Evolutionary conservation across 2,113 vertebrate species (phyloP).

Genomic region (Uria aalge): DNA sequence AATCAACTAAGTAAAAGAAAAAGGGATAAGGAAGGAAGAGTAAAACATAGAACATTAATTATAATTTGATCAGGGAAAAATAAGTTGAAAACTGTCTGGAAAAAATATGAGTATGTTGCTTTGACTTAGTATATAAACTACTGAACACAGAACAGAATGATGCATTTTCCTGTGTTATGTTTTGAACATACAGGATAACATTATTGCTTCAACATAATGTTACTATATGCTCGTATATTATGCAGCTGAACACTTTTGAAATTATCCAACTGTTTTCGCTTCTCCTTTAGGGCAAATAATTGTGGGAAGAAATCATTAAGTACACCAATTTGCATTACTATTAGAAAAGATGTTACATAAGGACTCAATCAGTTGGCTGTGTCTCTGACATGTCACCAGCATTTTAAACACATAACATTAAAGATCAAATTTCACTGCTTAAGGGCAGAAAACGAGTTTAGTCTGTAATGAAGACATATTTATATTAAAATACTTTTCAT

Average conservation of each 20-base stretch:
- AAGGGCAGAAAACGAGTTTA: neutral
- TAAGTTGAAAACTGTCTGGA: conserved; percentile 44
- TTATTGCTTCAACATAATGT: neutral
- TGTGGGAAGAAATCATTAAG: neutral
- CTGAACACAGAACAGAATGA: neutral
- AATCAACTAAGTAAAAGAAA: conserved; percentile 73
- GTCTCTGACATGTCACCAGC: neutral
- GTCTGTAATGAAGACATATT: neutral
- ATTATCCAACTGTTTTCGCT: neutral
- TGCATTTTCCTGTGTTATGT: neutral
- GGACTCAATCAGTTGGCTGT: neutral
- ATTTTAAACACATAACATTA: neutral
- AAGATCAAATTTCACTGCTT: neutral
- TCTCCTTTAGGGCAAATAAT: neutral
- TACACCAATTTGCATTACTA: neutral
- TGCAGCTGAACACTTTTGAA: neutral
- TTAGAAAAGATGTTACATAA: neutral
- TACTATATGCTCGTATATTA: neutral
- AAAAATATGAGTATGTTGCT: conserved; percentile 15
- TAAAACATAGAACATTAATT: conserved; percentile 70
- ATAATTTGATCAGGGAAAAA: conserved; percentile 55
- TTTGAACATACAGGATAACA: neutral
- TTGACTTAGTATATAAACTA: conserved; percentile 5
- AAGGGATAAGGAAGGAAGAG: conserved; percentile 57
- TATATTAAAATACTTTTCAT: neutral